These are phyloP conservation scores for Ceratina calcarata DNA, from an alignment of 1,140 invertebrate genomes.

Conservation along the genomic window DNA sequence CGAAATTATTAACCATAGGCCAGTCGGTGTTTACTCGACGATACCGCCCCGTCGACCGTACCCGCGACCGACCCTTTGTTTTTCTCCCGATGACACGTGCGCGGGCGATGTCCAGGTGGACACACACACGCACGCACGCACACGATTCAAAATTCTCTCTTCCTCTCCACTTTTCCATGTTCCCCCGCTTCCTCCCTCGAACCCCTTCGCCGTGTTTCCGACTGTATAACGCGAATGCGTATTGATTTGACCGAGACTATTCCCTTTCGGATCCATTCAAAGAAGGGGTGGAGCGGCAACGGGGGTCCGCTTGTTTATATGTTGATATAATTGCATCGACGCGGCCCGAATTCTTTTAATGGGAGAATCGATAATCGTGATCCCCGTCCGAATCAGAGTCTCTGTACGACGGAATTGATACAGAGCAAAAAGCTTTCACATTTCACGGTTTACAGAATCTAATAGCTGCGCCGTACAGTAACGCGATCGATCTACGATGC, in stretches of 20 bases:
- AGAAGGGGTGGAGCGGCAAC: constrained; percentile 24
- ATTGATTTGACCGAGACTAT: constrained; percentile 61
- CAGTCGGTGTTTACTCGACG: neutral
- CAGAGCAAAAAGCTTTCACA: no score
- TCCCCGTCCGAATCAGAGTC: no score
- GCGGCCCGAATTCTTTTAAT: constrained; percentile 1
- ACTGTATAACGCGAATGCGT: constrained; percentile 28
- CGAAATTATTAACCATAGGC: constrained; percentile 33
- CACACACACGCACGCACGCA: neutral
- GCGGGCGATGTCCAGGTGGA: constrained; percentile 5
- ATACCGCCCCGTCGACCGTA: neutral
- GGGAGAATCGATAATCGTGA: no score
- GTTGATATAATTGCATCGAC: constrained; percentile 43
- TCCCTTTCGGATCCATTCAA: constrained; percentile 54
- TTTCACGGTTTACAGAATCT: no score
- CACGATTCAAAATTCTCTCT: neutral
- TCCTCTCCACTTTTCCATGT: neutral
- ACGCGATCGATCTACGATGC: no score
- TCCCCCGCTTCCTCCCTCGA: neutral
- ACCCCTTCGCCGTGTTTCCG: neutral
- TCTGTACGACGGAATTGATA: no score
- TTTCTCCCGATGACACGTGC: constrained; percentile 20
- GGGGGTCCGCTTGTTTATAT: constrained; percentile 24
- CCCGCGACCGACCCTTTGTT: constrained; percentile 12
- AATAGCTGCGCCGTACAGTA: no score